Percentiles rank a stretch among this genome's conserved stretches.
phyloP scores from a whole-genome alignment of 2,888 invertebrate genomes.

The Stenurella melanura region DNA sequence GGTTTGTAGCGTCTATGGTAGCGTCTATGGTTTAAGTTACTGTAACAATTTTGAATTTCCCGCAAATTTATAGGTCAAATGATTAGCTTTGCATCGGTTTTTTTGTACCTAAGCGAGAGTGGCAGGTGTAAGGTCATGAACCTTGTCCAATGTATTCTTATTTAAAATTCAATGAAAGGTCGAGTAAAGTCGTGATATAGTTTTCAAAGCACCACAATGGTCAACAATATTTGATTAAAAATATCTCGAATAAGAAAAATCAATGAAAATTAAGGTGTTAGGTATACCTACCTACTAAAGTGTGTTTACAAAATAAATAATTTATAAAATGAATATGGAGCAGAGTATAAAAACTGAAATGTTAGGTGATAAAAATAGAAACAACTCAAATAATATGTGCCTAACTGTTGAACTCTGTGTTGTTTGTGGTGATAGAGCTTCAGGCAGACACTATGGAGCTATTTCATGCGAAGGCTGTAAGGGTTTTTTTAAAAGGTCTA shows the following conservation, averaged over 20 bases:
- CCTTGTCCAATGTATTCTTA: constrained; percentile 67
- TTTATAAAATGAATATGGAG: constrained; percentile 66
- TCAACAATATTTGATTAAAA: constrained; percentile 26
- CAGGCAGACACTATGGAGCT: constrained; percentile 96
- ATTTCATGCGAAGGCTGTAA: constrained; percentile 97
- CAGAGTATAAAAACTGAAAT: constrained; percentile 70
- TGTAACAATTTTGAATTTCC: constrained; percentile 44
- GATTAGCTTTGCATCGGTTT: constrained; percentile 61
- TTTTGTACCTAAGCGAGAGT: constrained; percentile 74
- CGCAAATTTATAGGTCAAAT: constrained; percentile 56
- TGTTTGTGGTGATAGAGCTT: constrained; percentile 96
- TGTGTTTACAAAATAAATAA: constrained; percentile 43
- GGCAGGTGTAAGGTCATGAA: constrained; percentile 73
- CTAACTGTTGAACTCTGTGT: constrained; percentile 91
- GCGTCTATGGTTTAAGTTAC: background rate
- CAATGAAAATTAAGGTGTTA: constrained; percentile 32
- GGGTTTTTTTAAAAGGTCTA: constrained; percentile 98
- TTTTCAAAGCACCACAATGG: constrained; percentile 27
- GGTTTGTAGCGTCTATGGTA: no score
- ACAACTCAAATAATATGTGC: constrained; percentile 71
- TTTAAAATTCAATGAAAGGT: constrained; percentile 68
- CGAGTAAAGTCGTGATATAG: constrained; percentile 60
- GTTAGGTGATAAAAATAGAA: constrained; percentile 68
- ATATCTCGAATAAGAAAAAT: constrained; percentile 25
- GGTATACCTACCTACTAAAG: constrained; percentile 22